Base-by-base conservation (phyloP, 2,113 vertebrate species). In the Ochotona princeps region DNA sequence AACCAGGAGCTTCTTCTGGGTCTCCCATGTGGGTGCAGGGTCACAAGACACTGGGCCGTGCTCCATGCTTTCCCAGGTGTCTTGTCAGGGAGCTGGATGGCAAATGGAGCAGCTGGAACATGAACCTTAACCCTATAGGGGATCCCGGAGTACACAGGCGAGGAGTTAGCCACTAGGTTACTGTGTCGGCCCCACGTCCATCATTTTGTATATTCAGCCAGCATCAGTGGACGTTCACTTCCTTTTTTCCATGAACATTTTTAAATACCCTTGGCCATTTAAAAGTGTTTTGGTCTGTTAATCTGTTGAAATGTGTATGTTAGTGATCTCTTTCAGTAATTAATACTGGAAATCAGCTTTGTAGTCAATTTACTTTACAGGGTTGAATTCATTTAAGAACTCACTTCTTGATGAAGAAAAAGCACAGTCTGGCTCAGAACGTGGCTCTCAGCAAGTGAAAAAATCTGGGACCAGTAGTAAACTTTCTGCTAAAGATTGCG, bases 371-470 rank as follows among this genome's bases (percentile, higher is more conserved):
- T 95, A 82, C 8, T 91, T 96, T 88, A 51, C 94, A 98, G 98
- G 96, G 73, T 93, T 97, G 92, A 97, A 98, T 28, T 93, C 97
- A 57, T 93, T 97, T 63, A 94, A 96, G 69, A 98, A 97, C 90
- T 97, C 94, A 63, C 96, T 98, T 76, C 89, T 97, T 32, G 98
- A 98, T 84, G 98, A 98, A 76, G 98, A 98, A 84, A 98, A 98
- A 96, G 95, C 96, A 21, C 97, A 97, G 0, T 98, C 98, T 15
- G 93, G 94, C 25, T 98, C 98, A 47, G 98, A 99, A 74, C 92
- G 84, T 15, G 97, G 92, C 75, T 98, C 97, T 21, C 98, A 97
- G 23, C 98, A 98, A 32, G 93, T 97, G 87, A 98, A 97, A 95
- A 99, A 97, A 72, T 98, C 97, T 38, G 95, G 95, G 84, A 66